Conservation (phyloP, 1,140 invertebrate species). For the Cherax quadricarinatus region DNA sequence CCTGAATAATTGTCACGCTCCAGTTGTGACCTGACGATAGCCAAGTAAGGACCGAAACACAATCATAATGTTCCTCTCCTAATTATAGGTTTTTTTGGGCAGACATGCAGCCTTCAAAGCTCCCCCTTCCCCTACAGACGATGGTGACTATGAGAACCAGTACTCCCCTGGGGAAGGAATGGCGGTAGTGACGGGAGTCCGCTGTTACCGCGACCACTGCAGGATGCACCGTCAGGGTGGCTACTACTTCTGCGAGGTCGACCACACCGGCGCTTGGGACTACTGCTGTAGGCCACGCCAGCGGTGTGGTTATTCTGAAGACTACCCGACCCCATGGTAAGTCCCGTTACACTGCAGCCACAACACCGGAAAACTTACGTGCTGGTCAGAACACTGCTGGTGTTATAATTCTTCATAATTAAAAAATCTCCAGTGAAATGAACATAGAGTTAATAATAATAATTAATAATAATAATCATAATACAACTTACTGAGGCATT, state of each 20-base stretch:
- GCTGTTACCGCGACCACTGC: slow-evolving; percentile 49
- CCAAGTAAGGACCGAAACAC: no score
- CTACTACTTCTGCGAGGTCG: slow-evolving; percentile 68
- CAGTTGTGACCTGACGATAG: no score
- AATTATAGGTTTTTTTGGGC: no score
- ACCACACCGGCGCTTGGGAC: slow-evolving; percentile 67
- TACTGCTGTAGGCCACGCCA: slow-evolving; percentile 69
- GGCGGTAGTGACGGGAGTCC: slow-evolving; percentile 46
- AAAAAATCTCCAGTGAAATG: no score
- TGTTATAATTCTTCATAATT: no score
- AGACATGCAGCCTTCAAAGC: no score
- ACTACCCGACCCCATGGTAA: slow-evolving; percentile 32
- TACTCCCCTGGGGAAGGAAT: slow-evolving; percentile 20
- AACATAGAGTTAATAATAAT: no score
- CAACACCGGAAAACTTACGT: not conserved
- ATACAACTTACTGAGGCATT: no score
- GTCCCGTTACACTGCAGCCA: no score
- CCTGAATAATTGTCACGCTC: not conserved
- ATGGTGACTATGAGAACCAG: not conserved
- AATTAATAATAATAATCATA: no score
- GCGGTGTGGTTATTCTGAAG: slow-evolving; percentile 52
- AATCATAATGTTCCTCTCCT: no score
- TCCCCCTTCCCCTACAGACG: not conserved
- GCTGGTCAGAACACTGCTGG: not conserved
- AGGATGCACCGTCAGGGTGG: slow-evolving; percentile 37